Conservation (phyloP, 2,113 vertebrate genomes). For the Tragelaphus buxtoni region DNA sequence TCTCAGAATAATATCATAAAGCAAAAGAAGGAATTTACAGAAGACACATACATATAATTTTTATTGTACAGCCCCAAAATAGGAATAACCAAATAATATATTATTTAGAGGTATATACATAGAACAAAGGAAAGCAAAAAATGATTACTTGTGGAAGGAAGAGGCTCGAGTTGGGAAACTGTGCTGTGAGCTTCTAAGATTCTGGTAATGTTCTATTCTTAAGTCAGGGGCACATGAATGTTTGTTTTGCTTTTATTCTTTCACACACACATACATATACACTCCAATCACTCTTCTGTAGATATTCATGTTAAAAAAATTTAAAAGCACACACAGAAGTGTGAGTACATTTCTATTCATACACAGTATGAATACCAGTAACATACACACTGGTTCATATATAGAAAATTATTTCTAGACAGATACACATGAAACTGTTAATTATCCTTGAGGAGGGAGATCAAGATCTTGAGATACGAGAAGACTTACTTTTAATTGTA, state of each 20-base stretch:
- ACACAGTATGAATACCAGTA: not conserved
- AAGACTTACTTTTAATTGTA: conserved; percentile 26
- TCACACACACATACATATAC: not conserved
- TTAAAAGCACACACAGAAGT: not conserved
- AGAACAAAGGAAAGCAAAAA: not conserved
- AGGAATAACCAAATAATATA: not conserved
- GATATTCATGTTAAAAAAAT: not conserved
- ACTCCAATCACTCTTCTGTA: not conserved
- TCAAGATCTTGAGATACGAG: not conserved
- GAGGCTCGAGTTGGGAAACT: not conserved
- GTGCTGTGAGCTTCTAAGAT: not conserved
- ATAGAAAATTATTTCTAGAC: not conserved
- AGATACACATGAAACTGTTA: not conserved
- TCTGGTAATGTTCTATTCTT: not conserved
- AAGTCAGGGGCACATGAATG: not conserved
- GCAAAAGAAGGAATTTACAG: not conserved
- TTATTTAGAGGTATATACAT: not conserved
- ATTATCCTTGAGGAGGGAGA: not conserved
- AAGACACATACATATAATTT: not conserved
- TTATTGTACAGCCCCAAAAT: not conserved
- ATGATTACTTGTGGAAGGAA: not conserved
- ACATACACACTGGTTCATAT: not conserved
- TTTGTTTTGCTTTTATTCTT: not conserved
- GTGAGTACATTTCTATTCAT: not conserved
- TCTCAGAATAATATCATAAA: not conserved